Conservation (phyloP, 2,113 vertebrate genomes). For the Rhizomys pruinosus region DNA sequence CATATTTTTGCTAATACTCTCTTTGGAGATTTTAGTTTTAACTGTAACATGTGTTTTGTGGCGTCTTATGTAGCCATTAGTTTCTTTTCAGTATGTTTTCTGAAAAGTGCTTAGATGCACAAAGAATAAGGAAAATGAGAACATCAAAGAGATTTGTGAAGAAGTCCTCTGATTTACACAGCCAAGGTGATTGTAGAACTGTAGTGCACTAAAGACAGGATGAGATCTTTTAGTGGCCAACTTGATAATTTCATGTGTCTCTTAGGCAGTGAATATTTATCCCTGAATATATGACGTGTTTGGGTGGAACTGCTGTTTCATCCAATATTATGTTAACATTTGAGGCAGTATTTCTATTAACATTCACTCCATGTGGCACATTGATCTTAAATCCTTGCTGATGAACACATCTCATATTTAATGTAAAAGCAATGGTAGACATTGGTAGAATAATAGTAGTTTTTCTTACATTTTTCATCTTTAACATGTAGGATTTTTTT, state of each 20-base stretch:
- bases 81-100: background rate
- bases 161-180: background rate
- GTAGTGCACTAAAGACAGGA: fast-evolving
- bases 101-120: background rate
- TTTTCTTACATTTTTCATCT: constrained; percentile 25
- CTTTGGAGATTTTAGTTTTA: constrained; percentile 5
- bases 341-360: background rate
- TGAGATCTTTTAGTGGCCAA: background rate
- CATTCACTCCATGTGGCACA: background rate
- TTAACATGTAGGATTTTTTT: background rate
- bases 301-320: background rate
- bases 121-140: constrained; percentile 20
- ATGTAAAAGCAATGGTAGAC: background rate
- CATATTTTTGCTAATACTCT: background rate
- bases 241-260: background rate
- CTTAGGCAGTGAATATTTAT: background rate
- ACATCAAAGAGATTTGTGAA: background rate
- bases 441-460: background rate
- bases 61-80: background rate
- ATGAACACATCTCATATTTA: background rate
- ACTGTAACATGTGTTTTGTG: background rate
- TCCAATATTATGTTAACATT: constrained; percentile 28
- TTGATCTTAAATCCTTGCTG: background rate
- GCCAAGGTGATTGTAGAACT: background rate
- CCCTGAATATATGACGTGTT: background rate